Evolutionary conservation across 2,113 vertebrate species (phyloP).

Genomic region (Hystrix cristata): DNA sequence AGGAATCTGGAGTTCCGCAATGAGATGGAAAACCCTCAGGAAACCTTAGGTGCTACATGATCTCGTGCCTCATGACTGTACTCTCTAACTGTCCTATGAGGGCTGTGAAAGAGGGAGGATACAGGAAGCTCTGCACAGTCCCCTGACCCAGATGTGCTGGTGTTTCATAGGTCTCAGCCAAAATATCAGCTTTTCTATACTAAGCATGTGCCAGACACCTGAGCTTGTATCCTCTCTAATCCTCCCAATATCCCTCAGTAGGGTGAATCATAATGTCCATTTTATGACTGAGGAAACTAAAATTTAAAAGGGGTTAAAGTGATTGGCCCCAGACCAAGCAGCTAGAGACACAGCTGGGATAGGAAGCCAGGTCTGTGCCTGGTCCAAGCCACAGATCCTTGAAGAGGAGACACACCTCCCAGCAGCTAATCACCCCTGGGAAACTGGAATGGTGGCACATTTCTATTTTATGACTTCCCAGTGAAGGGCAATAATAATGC

Average conservation of each 20-base stretch:
- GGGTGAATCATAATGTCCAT: neutral
- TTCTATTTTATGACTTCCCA: slow-evolving; percentile 55
- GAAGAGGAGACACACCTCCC: neutral
- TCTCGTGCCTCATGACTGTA: too few species aligned
- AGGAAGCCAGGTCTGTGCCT: neutral
- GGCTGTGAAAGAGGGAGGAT: neutral
- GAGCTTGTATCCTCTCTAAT: neutral
- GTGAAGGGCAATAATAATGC: slow-evolving; percentile 30
- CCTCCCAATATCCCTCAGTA: neutral
- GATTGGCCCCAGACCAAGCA: neutral
- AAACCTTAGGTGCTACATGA: neutral
- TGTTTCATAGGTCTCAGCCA: neutral
- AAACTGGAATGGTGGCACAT: neutral
- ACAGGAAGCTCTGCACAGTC: neutral
- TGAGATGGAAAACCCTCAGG: neutral
- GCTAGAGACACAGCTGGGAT: neutral
- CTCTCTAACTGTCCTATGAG: neutral
- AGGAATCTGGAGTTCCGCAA: neutral
- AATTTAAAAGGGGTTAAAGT: neutral
- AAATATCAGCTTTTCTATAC: neutral
- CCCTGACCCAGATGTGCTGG: neutral
- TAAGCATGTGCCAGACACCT: neutral
- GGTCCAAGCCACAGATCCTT: neutral
- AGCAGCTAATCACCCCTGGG: neutral
- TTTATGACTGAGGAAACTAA: slow-evolving; percentile 16